Conservation (phyloP, 2,888 invertebrate genomes). For the Panorpa germanica region DNA sequence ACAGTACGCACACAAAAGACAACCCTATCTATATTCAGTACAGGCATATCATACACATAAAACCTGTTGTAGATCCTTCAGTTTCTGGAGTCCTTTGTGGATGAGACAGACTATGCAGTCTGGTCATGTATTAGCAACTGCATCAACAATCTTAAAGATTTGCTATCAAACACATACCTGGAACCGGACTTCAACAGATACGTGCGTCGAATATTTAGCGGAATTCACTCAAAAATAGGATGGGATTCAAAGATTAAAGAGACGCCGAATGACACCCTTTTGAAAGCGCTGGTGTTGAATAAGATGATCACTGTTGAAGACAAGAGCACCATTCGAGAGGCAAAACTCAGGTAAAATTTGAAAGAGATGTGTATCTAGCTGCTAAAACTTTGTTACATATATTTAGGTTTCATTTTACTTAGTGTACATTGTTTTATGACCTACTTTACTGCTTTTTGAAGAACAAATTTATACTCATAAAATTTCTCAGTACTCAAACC, state of each 20-base stretch:
- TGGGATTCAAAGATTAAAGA: conserved; percentile 74
- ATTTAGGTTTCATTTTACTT: too few species aligned
- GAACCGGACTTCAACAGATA: conserved; percentile 55
- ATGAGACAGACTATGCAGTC: conserved; percentile 83
- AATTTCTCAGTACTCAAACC: too few species aligned
- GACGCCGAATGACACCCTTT: conserved; percentile 69
- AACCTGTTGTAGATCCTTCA: too few species aligned
- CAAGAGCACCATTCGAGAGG: conserved; percentile 56
- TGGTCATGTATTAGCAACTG: conserved; percentile 75
- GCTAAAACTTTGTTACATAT: too few species aligned
- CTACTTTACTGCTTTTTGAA: too few species aligned
- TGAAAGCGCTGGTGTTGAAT: conserved; percentile 68
- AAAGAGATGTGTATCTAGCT: too few species aligned
- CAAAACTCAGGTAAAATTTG: conserved; percentile 36
- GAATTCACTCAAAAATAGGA: conserved; percentile 54
- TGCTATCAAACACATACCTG: conserved; percentile 64
- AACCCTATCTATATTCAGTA: too few species aligned
- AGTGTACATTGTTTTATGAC: too few species aligned
- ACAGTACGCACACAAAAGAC: too few species aligned
- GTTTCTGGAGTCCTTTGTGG: conserved; percentile 65
- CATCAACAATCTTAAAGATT: conserved; percentile 51
- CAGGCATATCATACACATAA: too few species aligned
- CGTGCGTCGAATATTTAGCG: conserved; percentile 50
- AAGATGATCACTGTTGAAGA: conserved; percentile 70
- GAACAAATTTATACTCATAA: too few species aligned